These are phyloP conservation scores for Austrofundulus limnaeus DNA, from an alignment of 2,113 vertebrate genomes.

Conservation along the genomic window DNA sequence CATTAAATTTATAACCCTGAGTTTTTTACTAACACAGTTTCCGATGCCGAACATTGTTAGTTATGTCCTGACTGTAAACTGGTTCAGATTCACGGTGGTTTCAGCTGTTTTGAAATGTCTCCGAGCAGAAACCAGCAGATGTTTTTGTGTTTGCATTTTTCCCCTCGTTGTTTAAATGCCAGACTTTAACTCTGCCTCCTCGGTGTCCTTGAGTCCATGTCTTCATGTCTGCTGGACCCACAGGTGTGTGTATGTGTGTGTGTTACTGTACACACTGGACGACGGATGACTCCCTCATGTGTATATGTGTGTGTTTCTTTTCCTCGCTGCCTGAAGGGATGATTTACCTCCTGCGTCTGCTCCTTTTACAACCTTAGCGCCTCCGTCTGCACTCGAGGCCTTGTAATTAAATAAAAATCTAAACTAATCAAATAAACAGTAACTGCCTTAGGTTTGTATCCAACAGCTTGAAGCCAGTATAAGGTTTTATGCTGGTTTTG, in stretches of 20 bases:
- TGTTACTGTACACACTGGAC: slow-evolving; percentile 39
- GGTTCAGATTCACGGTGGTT: background rate
- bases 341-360: slow-evolving; percentile 13
- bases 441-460: too few relatives aligned
- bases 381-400: slow-evolving; percentile 6
- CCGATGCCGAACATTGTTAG: too few relatives aligned
- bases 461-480: too few relatives aligned
- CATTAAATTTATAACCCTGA: too few relatives aligned
- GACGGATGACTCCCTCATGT: slow-evolving; percentile 31
- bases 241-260: slow-evolving; percentile 1
- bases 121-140: background rate
- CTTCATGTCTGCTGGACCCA: slow-evolving; percentile 34
- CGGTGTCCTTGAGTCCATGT: slow-evolving; percentile 25
- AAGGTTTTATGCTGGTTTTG: too few relatives aligned
- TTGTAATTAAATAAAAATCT: too few relatives aligned
- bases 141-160: slow-evolving; percentile 13
- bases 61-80: background rate
- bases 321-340: background rate
- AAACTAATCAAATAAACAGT: too few relatives aligned
- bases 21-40: too few relatives aligned
- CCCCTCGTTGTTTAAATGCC: slow-evolving; percentile 16
- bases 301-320: background rate
- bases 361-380: slow-evolving; percentile 7
- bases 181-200: slow-evolving; percentile 14
- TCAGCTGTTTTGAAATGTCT: background rate